phyloP scores from a whole-genome alignment of 2,888 invertebrate species.

The Campoletis raptor region DNA sequence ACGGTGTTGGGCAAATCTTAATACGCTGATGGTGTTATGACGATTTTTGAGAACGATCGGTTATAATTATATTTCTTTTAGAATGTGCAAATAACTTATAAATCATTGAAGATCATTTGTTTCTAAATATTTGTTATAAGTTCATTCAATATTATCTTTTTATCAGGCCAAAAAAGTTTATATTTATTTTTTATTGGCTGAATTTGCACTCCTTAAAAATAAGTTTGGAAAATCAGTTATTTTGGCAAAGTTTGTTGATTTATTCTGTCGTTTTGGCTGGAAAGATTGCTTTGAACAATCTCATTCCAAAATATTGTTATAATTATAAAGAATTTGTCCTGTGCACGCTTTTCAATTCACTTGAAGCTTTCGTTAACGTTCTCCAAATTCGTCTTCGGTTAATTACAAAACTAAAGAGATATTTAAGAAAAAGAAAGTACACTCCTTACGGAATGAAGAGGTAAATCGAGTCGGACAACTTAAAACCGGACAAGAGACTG shows the following conservation, averaged over 20 bases:
- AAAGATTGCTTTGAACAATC: not conserved
- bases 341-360: not conserved
- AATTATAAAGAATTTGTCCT: conserved; percentile 14
- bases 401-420: conserved; percentile 42
- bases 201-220: not conserved
- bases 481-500: conserved; percentile 43
- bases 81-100: not conserved
- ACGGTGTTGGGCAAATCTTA: conserved; percentile 80
- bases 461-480: conserved; percentile 56
- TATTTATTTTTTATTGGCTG: not conserved
- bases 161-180: not conserved
- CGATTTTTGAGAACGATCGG: conserved; percentile 57
- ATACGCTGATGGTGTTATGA: conserved; percentile 60
- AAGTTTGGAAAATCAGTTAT: not conserved
- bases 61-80: conserved; percentile 24
- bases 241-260: not conserved
- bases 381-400: conserved; percentile 65
- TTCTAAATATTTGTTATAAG: not conserved
- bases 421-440: conserved; percentile 43
- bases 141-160: not conserved
- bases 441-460: conserved; percentile 58
- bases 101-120: not conserved
- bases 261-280: not conserved
- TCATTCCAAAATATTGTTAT: not conserved
- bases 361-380: not conserved